These are phyloP conservation scores for Drosophila formosana DNA, from an alignment of 2,888 invertebrate species.

Conservation along the genomic window DNA sequence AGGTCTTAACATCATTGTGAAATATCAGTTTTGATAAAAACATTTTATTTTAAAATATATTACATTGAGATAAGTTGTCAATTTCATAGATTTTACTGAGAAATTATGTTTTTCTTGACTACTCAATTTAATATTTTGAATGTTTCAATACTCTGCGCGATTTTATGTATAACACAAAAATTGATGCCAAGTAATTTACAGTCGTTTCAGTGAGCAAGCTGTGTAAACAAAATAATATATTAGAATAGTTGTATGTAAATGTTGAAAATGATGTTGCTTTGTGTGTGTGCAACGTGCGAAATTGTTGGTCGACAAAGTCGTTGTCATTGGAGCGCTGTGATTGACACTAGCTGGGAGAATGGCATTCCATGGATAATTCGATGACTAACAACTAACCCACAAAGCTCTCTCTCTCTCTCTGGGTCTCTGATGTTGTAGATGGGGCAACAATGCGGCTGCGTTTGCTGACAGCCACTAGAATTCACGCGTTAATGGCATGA, in stretches of 20 bases:
- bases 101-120: no score
- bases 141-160: not conserved
- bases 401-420: not conserved
- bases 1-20: no score
- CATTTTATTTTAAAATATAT: no score
- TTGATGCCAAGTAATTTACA: not conserved
- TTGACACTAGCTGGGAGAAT: conserved; percentile 47
- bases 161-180: not conserved
- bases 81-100: not conserved
- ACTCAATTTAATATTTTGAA: no score
- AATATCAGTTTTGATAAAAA: no score
- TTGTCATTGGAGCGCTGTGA: conserved; percentile 29
- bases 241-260: conserved; percentile 20
- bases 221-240: not conserved
- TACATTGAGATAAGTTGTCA: no score
- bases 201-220: not conserved
- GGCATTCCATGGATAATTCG: conserved; percentile 41
- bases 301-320: conserved; percentile 8
- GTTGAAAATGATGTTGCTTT: conserved; percentile 34
- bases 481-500: conserved; percentile 60
- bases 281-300: conserved; percentile 20
- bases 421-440: not conserved
- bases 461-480: conserved; percentile 56
- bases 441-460: conserved; percentile 53
- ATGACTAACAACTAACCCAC: conserved; percentile 45